These are phyloP conservation scores for Apamea crenata DNA, from an alignment of 2,888 invertebrate species.

Conservation along the genomic window DNA sequence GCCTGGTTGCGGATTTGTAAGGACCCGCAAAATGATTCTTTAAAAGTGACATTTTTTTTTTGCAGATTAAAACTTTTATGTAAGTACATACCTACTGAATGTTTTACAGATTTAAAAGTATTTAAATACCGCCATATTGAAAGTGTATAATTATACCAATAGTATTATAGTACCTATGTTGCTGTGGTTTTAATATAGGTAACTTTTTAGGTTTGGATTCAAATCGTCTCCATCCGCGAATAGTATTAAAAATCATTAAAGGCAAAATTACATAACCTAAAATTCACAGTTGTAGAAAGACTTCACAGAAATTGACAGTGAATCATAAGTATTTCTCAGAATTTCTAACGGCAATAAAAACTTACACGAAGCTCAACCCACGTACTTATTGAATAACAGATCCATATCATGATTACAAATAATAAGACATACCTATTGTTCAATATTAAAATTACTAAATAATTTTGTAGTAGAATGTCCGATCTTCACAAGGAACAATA, in stretches of 20 bases:
- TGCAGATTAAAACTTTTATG: neutral
- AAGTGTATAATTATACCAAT: neutral
- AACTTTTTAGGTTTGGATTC: too few species aligned
- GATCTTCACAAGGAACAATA: slow-evolving; percentile 79
- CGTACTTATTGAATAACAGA: slow-evolving; percentile 71
- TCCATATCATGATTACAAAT: slow-evolving; percentile 73
- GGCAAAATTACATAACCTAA: slow-evolving; percentile 5
- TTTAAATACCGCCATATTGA: neutral
- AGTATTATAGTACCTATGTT: neutral
- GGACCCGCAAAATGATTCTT: too few species aligned
- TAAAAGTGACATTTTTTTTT: neutral
- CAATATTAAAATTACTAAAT: slow-evolving; percentile 76
- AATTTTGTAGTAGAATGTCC: slow-evolving; percentile 73
- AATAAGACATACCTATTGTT: slow-evolving; percentile 72
- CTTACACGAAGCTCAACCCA: slow-evolving; percentile 48
- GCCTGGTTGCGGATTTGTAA: neutral
- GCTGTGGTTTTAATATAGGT: too few species aligned
- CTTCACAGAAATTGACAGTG: slow-evolving; percentile 18
- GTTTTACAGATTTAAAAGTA: neutral
- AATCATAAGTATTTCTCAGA: slow-evolving; percentile 39
- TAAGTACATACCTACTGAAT: neutral
- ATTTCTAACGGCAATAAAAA: slow-evolving; percentile 47
- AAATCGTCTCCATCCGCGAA: too few species aligned
- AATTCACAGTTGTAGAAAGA: slow-evolving; percentile 3
- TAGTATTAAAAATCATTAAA: neutral